Percentiles rank a stretch among this genome's conserved stretches.
Conservation (phyloP, 2,113 vertebrate genomes). For the Marmota flaviventris region DNA sequence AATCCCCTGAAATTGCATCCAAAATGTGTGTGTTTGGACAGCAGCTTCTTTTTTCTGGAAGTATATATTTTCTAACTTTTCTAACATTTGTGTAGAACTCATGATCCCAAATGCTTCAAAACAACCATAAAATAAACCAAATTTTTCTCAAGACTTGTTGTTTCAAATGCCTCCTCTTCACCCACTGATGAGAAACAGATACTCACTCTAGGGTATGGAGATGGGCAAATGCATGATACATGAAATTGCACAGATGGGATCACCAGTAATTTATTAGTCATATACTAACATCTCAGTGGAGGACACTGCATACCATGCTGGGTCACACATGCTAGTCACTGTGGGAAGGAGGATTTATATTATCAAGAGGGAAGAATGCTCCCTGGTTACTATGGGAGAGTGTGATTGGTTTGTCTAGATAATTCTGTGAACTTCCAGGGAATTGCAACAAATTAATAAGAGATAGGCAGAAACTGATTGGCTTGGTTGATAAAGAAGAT, state of each 20-base stretch:
- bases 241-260: neutral
- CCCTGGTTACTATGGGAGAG: neutral
- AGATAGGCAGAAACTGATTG: neutral
- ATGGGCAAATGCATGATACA: neutral
- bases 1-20: neutral
- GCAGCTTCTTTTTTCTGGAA: slow-evolving; percentile 1
- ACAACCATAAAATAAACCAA: neutral
- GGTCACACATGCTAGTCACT: neutral
- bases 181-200: neutral
- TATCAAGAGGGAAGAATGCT: neutral
- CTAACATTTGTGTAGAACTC: neutral
- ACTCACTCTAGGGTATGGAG: neutral
- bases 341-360: neutral
- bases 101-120: neutral
- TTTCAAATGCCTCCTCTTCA: neutral
- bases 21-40: neutral
- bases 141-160: neutral
- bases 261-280: neutral
- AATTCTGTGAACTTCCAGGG: neutral
- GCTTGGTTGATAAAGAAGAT: neutral
- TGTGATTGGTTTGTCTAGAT: neutral
- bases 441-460: neutral
- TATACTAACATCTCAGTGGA: neutral
- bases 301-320: neutral
- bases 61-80: neutral